Conservation (phyloP, 1,140 invertebrate genomes). For the Drosophila jambulina region DNA sequence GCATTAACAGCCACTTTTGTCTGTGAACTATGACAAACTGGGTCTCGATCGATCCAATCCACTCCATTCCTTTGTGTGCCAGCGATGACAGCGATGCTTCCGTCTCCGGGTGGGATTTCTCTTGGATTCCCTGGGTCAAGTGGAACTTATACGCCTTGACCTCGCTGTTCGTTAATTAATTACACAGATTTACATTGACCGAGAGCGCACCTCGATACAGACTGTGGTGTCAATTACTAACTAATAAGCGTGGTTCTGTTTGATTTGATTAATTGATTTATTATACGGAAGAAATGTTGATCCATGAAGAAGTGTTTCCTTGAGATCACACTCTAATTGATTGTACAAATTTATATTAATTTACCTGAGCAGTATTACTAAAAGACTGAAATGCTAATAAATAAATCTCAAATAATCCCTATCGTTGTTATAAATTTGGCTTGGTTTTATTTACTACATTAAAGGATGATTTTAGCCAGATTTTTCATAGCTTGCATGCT, state of each 20-base stretch:
- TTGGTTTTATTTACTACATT: no score
- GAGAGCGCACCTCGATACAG: neutral
- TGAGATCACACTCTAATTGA: neutral
- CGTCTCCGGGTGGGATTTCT: conserved; percentile 34
- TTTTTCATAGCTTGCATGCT: neutral
- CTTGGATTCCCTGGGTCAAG: conserved; percentile 31
- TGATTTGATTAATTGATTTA: conserved; percentile 1
- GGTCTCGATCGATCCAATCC: conserved; percentile 38
- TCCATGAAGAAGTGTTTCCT: neutral
- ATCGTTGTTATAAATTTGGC: no score
- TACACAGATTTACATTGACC: conserved; percentile 27
- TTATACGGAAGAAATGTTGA: neutral
- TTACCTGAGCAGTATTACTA: neutral
- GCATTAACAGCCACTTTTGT: conserved; percentile 48
- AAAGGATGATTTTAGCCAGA: neutral
- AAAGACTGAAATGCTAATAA: no score
- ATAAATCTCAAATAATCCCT: no score
- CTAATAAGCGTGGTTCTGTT: neutral
- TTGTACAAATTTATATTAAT: neutral
- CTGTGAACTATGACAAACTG: conserved; percentile 57
- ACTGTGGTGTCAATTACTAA: conserved; percentile 4
- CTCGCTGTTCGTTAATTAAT: conserved; percentile 26
- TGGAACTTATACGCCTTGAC: conserved; percentile 21
- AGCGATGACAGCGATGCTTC: conserved; percentile 41
- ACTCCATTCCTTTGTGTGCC: conserved; percentile 37